Percentiles rank a stretch among this genome's conserved stretches.
phyloP scores from a whole-genome alignment of 2,888 invertebrate species.

The Drosophila cognata region DNA sequence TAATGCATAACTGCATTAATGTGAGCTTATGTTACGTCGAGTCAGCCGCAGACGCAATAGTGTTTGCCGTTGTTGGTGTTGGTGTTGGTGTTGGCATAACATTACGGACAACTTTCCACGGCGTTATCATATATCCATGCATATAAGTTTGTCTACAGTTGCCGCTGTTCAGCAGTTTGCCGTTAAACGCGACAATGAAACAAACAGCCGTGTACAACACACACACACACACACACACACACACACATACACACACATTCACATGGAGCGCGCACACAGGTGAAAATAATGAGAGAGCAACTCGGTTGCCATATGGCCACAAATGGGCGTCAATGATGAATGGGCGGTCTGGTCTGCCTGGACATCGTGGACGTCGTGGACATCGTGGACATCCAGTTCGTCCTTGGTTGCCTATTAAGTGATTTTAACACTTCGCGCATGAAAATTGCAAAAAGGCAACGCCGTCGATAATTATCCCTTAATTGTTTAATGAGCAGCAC shows the following conservation, averaged over 20 bases:
- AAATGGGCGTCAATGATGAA: constrained; percentile 11
- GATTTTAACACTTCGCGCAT: constrained; percentile 81
- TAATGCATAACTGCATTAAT: constrained; percentile 71
- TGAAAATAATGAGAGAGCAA: constrained; percentile 47
- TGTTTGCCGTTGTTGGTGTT: constrained; percentile 33
- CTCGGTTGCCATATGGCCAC: constrained; percentile 36
- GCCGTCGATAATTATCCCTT: constrained; percentile 78
- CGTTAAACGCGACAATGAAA: constrained; percentile 77
- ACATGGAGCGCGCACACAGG: constrained; percentile 19
- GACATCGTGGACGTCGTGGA: constrained; percentile 7
- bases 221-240: constrained; percentile 57
- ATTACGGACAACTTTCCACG: constrained; percentile 55
- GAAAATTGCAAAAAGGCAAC: constrained; percentile 81
- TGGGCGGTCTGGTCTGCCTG: constrained; percentile 1
- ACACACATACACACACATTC: constrained; percentile 10
- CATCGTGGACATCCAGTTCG: neutral
- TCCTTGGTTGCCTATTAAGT: constrained; percentile 73
- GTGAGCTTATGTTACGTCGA: constrained; percentile 61
- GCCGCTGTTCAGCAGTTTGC: constrained; percentile 60
- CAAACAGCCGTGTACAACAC: constrained; percentile 78
- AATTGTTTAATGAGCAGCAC: constrained; percentile 81
- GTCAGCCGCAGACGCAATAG: constrained; percentile 45
- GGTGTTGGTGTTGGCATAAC: constrained; percentile 66
- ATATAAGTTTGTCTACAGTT: constrained; percentile 17
- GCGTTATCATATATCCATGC: constrained; percentile 22